A percentile compares a stretch with the other conserved stretches of the same genome.
phyloP scores from a whole-genome alignment of 2,888 invertebrate genomes.

The Monoplex corrugatus region DNA sequence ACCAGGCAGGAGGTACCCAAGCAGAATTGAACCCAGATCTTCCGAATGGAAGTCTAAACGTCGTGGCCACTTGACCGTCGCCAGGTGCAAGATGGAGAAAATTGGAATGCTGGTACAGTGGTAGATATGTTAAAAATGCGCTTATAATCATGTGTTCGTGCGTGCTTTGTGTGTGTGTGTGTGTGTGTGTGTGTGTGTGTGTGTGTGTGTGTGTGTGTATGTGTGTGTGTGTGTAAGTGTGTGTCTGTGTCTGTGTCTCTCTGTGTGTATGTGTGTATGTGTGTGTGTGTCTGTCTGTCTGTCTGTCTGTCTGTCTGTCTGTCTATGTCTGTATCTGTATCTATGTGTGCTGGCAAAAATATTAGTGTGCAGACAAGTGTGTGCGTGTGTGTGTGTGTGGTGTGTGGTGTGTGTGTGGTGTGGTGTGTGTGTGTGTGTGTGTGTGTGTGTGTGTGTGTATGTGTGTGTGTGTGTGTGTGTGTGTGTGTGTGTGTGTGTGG shows the following conservation, averaged over 20 bases:
- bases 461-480: background rate
- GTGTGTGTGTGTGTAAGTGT: conserved; percentile 26
- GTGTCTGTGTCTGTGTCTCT: conserved; percentile 22
- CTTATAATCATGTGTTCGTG: no score
- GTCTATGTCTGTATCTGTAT: background rate
- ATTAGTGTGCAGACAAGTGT: background rate
- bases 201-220: background rate
- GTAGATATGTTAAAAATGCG: no score
- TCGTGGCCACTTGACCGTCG: no score
- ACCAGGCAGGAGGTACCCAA: no score
- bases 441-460: background rate
- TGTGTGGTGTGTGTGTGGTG: no score
- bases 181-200: background rate
- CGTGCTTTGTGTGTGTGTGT: no score
- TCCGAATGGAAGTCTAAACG: no score
- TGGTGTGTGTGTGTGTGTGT: no score
- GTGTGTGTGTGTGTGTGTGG: background rate
- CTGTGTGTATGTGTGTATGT: conserved; percentile 10
- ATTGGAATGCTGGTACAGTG: no score
- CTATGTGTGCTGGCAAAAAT: background rate
- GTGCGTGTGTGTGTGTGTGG: background rate
- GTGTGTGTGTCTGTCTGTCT: conserved; percentile 2
- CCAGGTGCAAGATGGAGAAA: no score
- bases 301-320: background rate
- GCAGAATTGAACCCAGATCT: no score